These are phyloP conservation scores for Rhinoraja longicauda DNA, from an alignment of 2,797 vertebrate species.

Conservation along the genomic window DNA sequence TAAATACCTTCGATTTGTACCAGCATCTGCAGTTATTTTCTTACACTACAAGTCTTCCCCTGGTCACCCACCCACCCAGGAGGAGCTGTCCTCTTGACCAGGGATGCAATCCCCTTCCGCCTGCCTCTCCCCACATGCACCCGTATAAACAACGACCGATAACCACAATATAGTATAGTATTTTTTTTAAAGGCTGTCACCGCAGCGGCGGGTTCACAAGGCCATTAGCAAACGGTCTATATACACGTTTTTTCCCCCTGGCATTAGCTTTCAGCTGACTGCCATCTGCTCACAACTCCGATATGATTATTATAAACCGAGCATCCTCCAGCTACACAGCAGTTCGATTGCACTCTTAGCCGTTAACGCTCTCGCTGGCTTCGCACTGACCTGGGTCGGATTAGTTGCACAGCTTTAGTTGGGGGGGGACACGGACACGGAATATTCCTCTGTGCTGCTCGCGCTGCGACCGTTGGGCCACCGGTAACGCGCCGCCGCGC, in stretches of 20 bases:
- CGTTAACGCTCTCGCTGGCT: background rate
- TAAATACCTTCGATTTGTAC: too few species aligned
- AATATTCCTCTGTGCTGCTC: too few species aligned
- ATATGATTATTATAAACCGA: background rate
- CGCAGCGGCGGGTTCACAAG: background rate
- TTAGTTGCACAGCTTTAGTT: too few species aligned
- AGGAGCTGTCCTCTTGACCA: background rate
- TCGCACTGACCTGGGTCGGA: background rate
- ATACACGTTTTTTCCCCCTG: background rate
- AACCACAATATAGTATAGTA: background rate
- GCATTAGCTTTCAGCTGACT: background rate
- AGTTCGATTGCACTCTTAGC: background rate
- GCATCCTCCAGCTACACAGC: background rate
- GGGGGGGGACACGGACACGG: too few species aligned
- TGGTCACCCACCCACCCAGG: background rate
- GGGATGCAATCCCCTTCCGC: background rate
- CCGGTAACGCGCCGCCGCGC: background rate
- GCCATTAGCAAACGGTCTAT: background rate
- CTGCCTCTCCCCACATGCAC: background rate
- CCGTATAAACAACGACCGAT: conserved; percentile 18
- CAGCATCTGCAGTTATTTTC: too few species aligned
- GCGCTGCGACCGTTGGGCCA: background rate
- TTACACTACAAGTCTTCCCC: too few species aligned
- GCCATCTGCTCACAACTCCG: background rate
- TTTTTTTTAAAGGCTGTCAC: background rate